phyloP scores from a whole-genome alignment of 2,888 invertebrate species.

The Glyphotaelius pellucidus region DNA sequence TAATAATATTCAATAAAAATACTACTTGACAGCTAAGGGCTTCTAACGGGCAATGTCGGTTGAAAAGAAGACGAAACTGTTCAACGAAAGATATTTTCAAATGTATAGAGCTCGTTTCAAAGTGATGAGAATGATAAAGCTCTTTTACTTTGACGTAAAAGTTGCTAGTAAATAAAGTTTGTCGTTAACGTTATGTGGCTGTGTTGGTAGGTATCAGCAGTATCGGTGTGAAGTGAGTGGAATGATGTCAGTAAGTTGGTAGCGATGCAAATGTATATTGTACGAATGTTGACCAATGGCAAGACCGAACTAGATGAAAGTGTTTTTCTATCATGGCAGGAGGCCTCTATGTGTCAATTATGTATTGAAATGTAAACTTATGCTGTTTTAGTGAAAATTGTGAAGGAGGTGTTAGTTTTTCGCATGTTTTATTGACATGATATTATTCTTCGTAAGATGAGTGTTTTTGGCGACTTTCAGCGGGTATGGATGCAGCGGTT shows the following conservation, averaged over 20 bases:
- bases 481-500: slow-evolving; percentile 94
- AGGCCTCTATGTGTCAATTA: slow-evolving; percentile 63
- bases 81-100: neutral
- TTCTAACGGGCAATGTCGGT: neutral
- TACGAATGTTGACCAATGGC: slow-evolving; percentile 29
- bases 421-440: slow-evolving; percentile 54
- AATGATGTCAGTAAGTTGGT: neutral
- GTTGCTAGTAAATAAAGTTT: neutral
- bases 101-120: neutral
- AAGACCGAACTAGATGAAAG: slow-evolving; percentile 53
- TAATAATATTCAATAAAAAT: slow-evolving; percentile 43
- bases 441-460: slow-evolving; percentile 76
- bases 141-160: slow-evolving; percentile 18
- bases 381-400: slow-evolving; percentile 45
- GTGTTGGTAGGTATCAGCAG: neutral
- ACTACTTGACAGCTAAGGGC: slow-evolving; percentile 37
- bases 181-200: neutral
- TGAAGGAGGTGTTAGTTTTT: slow-evolving; percentile 44
- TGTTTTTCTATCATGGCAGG: slow-evolving; percentile 63
- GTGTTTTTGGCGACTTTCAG: slow-evolving; percentile 94
- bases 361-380: slow-evolving; percentile 61
- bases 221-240: slow-evolving; percentile 15
- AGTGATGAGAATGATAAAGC: neutral
- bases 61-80: neutral
- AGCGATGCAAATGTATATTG: neutral